Conservation (phyloP, 2,888 invertebrate genomes). For the Nomada fucata region DNA sequence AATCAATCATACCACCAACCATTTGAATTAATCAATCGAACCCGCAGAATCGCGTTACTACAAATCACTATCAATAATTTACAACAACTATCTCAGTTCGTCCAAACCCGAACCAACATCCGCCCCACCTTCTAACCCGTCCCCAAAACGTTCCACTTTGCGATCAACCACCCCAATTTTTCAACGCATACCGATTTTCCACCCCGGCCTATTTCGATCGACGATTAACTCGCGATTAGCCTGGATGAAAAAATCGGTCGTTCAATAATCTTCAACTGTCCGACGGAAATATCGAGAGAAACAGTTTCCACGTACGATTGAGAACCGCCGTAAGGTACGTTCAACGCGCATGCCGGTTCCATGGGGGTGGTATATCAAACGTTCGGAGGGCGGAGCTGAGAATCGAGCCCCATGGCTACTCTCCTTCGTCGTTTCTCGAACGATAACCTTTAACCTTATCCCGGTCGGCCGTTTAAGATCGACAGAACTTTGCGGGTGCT, state of each 20-base stretch:
- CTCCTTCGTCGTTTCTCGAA: constrained; percentile 65
- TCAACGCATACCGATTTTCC: too few species aligned
- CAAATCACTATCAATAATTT: too few species aligned
- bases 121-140: too few species aligned
- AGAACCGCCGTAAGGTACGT: constrained; percentile 66
- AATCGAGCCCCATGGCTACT: constrained; percentile 72
- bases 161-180: too few species aligned
- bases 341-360: constrained; percentile 69
- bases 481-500: constrained; percentile 62
- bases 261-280: constrained; percentile 26
- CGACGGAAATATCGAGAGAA: background rate
- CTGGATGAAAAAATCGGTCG: constrained; percentile 29
- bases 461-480: constrained; percentile 69
- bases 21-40: too few species aligned
- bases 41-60: too few species aligned
- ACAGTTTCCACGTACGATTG: constrained; percentile 46
- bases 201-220: too few species aligned
- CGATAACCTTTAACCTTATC: constrained; percentile 76
- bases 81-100: too few species aligned
- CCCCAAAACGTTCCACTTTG: too few species aligned
- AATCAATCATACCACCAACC: too few species aligned
- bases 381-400: constrained; percentile 68
- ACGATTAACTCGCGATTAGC: constrained; percentile 28
- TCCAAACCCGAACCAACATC: too few species aligned
- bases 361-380: constrained; percentile 67